Base-by-base conservation (phyloP, 2,113 vertebrate species). In the Tylochromis polylepis region DNA sequence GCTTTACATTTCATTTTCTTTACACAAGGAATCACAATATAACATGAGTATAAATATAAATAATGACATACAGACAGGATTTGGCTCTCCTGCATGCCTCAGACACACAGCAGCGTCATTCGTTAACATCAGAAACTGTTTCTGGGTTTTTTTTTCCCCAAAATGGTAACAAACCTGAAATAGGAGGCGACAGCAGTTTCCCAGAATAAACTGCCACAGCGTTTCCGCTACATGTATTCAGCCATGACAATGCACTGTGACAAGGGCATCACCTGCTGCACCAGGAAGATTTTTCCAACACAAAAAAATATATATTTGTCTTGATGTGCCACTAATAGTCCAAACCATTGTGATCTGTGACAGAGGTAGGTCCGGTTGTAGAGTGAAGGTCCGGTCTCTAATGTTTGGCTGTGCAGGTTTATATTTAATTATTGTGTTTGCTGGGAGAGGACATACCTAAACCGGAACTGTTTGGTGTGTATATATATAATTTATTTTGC, bases 241-340 rank as follows among this genome's bases (percentile, higher is more conserved):
- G 62, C 87, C 85, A 82, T 83, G 83, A 77, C 87, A 34, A 92
- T 91, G 82, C 87, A 38, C 89, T 88, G 86, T 87, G 92, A 94
- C 91, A 94, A 91, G 92, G 90, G 90, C 89, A 92, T 90, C 90
- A 93, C 94, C 93, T 94, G 92, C 85, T 83, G 87, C 89, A 87
- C 87, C 22, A 1, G 65, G 77, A 90, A 82, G 81, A 80, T 36
- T 79, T 80, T 79, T 88, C 60, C 84, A 84, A 87, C 53, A 85
- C 29, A 55, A 60, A 87, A 87, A 49, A 38, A 81, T 51, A n/a
- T 77, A 15, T 89, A 82, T 84, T 88, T 89, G 80, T 79, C 80
- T 79, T 77, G 81, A 88, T 79, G 34, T 62, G 80, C 53, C 58
- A 34, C 29, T 51, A 22, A 85, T 78, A 86, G 70, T 67, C 22